A percentile compares a stretch with the other conserved stretches of the same genome.
phyloP scores from a whole-genome alignment of 2,888 invertebrate species.

The Nymphalis polychloros region DNA sequence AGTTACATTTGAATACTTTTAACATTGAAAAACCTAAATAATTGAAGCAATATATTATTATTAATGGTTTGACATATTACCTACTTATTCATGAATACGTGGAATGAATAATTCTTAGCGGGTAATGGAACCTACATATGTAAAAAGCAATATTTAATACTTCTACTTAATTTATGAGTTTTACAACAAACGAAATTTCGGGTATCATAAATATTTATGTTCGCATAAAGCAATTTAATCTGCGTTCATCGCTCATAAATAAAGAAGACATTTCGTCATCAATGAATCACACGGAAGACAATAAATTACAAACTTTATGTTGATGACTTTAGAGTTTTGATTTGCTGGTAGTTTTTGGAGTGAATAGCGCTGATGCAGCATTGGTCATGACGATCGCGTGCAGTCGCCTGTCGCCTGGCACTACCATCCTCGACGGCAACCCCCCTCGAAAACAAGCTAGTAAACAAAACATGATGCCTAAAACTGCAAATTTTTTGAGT shows the following conservation, averaged over 20 bases:
- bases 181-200: conserved; percentile 16
- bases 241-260: conserved; percentile 23
- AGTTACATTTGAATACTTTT: too few relatives aligned
- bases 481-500: conserved; percentile 31
- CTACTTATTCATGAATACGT: too few relatives aligned
- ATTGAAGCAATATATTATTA: neutral
- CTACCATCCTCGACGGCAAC: conserved; percentile 71
- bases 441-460: conserved; percentile 65
- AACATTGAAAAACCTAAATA: too few relatives aligned
- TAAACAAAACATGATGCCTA: conserved; percentile 58
- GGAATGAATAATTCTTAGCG: too few relatives aligned
- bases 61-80: neutral
- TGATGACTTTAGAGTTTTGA: conserved; percentile 51
- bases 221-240: conserved; percentile 24
- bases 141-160: neutral
- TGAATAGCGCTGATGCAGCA: conserved; percentile 62
- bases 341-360: conserved; percentile 53
- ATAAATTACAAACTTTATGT: conserved; percentile 58
- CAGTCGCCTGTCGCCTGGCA: conserved; percentile 77
- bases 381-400: conserved; percentile 67
- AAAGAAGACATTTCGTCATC: conserved; percentile 12
- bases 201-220: conserved; percentile 21
- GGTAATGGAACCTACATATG: neutral
- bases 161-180: neutral
- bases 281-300: conserved; percentile 39